phyloP scores from a whole-genome alignment of 2,797 vertebrate species.

The Oreochromis mossambicus region DNA sequence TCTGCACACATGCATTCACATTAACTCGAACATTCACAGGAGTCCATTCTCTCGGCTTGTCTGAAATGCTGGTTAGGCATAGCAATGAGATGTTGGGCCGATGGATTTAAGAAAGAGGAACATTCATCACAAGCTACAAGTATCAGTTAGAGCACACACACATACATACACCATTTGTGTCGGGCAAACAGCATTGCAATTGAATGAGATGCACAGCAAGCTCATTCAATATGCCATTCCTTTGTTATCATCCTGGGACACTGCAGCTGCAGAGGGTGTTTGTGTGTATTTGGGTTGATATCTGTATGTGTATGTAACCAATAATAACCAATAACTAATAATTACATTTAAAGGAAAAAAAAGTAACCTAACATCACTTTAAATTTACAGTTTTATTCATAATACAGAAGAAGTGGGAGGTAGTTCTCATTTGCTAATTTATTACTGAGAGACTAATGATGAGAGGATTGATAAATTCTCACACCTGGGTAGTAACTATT shows the following conservation, averaged over 20 bases:
- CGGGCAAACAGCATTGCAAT: conserved; percentile 44
- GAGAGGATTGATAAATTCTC: not conserved
- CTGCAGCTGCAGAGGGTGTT: conserved; percentile 13
- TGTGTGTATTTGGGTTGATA: not conserved
- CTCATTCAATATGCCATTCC: conserved; percentile 53
- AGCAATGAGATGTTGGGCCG: conserved; percentile 63
- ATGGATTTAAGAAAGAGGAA: conserved; percentile 48
- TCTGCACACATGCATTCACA: conserved; percentile 2
- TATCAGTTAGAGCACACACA: conserved; percentile 39
- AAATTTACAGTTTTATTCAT: not conserved
- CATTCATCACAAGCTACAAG: conserved; percentile 67
- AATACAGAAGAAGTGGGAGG: not conserved
- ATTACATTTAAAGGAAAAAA: not conserved
- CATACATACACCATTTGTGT: conserved; percentile 13
- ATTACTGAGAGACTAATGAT: not conserved
- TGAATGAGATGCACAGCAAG: conserved; percentile 45
- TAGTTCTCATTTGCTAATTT: not conserved
- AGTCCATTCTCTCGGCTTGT: conserved; percentile 47
- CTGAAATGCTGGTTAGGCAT: conserved; percentile 47
- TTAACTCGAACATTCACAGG: conserved; percentile 21
- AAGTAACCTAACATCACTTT: not conserved
- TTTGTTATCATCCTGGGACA: conserved; percentile 55
- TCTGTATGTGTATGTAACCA: not conserved
- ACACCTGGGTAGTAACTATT: not conserved
- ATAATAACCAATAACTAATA: not conserved